Evolutionary conservation across 2,797 vertebrate species (phyloP).

Genomic region (Paedocypris micromegethes): DNA sequence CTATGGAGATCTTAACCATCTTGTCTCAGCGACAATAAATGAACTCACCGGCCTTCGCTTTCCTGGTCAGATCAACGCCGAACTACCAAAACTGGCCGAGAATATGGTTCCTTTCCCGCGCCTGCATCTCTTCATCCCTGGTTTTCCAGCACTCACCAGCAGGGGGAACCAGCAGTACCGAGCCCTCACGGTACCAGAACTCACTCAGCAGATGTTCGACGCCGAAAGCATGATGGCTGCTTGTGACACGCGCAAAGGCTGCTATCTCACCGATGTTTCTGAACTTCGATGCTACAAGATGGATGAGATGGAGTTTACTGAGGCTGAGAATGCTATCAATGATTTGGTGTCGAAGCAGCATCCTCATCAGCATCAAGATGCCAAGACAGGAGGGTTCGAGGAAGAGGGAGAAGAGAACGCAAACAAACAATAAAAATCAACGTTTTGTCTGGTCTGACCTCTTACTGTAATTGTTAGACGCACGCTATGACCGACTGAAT

Average conservation of each 20-base stretch:
- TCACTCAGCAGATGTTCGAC: conserved; percentile 80
- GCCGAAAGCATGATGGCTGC: conserved; percentile 85
- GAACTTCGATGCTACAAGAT: conserved; percentile 79
- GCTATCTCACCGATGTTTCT: conserved; percentile 78
- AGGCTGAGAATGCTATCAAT: conserved; percentile 59
- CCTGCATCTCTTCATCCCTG: conserved; percentile 76
- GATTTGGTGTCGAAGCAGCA: conserved; percentile 59
- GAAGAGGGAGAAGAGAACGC: conserved; percentile 71
- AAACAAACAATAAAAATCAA: too few species aligned
- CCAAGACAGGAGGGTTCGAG: conserved; percentile 58
- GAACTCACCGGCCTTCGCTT: conserved; percentile 76
- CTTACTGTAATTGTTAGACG: too few species aligned
- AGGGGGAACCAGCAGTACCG: conserved; percentile 77
- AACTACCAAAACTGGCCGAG: conserved; percentile 71
- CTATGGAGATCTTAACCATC: conserved; percentile 74
- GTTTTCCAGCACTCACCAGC: conserved; percentile 72
- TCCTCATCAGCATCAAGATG: conserved; percentile 59
- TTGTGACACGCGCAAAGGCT: conserved; percentile 76
- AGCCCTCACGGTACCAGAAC: conserved; percentile 74
- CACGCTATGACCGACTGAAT: too few species aligned
- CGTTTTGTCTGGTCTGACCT: too few species aligned
- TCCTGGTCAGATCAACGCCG: conserved; percentile 74
- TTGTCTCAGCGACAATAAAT: conserved; percentile 76
- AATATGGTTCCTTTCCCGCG: conserved; percentile 79
- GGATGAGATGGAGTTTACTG: conserved; percentile 57